These are phyloP conservation scores for Aphaenogaster ashmeadi DNA, from an alignment of 1,140 invertebrate genomes.

Conservation along the genomic window DNA sequence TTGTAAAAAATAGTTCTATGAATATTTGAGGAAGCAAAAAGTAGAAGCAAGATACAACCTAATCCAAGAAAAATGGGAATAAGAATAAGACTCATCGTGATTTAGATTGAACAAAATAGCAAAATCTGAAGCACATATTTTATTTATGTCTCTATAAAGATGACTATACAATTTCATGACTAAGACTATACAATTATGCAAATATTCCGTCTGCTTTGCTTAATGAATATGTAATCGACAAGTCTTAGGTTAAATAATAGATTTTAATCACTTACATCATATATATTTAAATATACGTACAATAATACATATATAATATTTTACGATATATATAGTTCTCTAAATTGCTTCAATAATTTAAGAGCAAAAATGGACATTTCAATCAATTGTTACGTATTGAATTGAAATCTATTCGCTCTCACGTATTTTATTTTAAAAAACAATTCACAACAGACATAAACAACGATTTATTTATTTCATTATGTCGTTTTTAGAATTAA, in stretches of 20 bases:
- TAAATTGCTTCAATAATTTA: neutral
- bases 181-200: neutral
- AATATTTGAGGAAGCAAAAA: constrained; percentile 7
- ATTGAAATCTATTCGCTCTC: neutral
- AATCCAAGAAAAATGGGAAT: neutral
- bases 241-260: neutral
- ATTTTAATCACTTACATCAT: neutral
- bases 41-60: neutral
- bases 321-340: neutral
- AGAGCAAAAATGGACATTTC: neutral
- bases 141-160: neutral
- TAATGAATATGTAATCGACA: neutral
- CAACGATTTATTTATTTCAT: neutral
- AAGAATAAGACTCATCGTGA: neutral
- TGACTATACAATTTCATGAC: neutral
- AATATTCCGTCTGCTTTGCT: neutral
- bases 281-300: neutral
- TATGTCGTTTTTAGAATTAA: neutral
- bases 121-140: neutral
- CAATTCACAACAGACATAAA: neutral
- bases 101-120: neutral
- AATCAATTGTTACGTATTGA: neutral
- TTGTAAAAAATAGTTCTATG: neutral
- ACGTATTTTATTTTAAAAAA: neutral
- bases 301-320: neutral